These are phyloP conservation scores for Dallia pectoralis DNA, from an alignment of 2,797 vertebrate species.

Conservation along the genomic window DNA sequence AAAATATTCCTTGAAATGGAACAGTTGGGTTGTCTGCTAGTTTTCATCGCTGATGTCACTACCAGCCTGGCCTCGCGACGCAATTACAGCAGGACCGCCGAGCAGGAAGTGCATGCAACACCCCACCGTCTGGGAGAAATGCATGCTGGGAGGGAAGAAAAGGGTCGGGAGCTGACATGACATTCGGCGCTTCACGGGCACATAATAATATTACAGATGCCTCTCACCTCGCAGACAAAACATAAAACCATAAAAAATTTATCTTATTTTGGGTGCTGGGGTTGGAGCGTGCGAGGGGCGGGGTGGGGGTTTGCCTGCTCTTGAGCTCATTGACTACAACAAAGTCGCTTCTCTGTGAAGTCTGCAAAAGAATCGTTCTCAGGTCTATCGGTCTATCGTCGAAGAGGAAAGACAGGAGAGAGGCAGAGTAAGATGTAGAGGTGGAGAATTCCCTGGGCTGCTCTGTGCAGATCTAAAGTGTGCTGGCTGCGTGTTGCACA, in stretches of 20 bases:
- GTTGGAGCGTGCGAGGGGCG: too few species aligned
- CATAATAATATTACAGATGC: constrained; percentile 39
- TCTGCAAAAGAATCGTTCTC: constrained; percentile 58
- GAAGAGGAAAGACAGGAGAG: constrained; percentile 35
- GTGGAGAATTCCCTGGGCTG: constrained; percentile 65
- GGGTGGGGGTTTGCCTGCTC: constrained; percentile 32
- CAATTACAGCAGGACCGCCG: constrained; percentile 44
- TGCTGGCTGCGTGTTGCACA: constrained; percentile 58
- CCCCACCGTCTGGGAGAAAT: constrained; percentile 32
- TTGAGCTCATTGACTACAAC: constrained; percentile 44
- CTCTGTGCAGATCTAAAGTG: constrained; percentile 60
- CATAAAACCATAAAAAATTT: constrained; percentile 74
- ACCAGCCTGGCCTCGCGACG: constrained; percentile 31
- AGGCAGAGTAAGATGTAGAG: constrained; percentile 47
- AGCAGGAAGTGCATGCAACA: constrained; percentile 43
- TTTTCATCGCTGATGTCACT: constrained; percentile 86
- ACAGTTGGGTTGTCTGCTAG: constrained; percentile 96
- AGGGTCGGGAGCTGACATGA: constrained; percentile 40
- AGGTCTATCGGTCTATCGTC: constrained; percentile 50
- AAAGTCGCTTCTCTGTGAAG: constrained; percentile 46
- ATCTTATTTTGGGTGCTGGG: constrained; percentile 58
- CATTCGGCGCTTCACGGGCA: constrained; percentile 33
- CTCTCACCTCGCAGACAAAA: constrained; percentile 42
- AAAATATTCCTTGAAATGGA: constrained; percentile 99
- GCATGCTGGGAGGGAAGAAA: not conserved